Evolutionary conservation across 2,113 vertebrate genomes (phyloP), one percentile per base, ranked within the genome.

Genomic region (Thryonomys swinderianus): DNA sequence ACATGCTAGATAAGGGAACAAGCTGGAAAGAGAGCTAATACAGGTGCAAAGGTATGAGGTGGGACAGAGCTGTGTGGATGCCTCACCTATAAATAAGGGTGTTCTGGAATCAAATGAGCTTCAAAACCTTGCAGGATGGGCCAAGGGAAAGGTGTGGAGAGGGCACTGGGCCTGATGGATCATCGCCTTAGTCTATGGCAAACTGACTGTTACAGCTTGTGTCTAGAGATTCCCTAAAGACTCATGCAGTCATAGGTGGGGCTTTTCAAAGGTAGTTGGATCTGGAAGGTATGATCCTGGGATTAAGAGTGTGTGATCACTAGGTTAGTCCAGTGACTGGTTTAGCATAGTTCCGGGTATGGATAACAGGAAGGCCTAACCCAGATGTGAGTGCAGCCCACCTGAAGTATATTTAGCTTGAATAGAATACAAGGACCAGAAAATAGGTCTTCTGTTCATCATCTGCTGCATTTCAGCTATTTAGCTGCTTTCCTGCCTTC

Each of bases 31-130:
- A 13, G 23, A 30, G 20, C 40, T 25, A 18, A 7, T 0, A 0
- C 3, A 6, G 0, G 16, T 2, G 0, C 14, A 1, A 1, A 48
- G 7, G 32, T 12, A 5, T 30, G 86, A 34, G 23, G 23, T 42
- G 40, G 23, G 21, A 42, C 66, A 27, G 10, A 73, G 10, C 37
- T 12, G 23, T 25, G 11, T 5, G 25, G 40, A 42, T 73, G 71
- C 40, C 37, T 25, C 21, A 27, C 21, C 13, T 42, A 11, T 25
- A 27, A 23, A 40, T 42, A 42, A 42, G 8, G 3, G 37, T 42
- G 69, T 37, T 20, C 66, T 69, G 34, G 66, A 69, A 17, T n/a
- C n/a, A n/a, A 69, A 18, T 18, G 20, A 18, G n/a, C 67, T 21
- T 37, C 7, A 74, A 21, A 62, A 30, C 71, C 69, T 45, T 3